Evolutionary conservation across 2,113 vertebrate genomes (phyloP), one percentile per base, ranked within the genome.

Genomic region (Scatophagus argus): DNA sequence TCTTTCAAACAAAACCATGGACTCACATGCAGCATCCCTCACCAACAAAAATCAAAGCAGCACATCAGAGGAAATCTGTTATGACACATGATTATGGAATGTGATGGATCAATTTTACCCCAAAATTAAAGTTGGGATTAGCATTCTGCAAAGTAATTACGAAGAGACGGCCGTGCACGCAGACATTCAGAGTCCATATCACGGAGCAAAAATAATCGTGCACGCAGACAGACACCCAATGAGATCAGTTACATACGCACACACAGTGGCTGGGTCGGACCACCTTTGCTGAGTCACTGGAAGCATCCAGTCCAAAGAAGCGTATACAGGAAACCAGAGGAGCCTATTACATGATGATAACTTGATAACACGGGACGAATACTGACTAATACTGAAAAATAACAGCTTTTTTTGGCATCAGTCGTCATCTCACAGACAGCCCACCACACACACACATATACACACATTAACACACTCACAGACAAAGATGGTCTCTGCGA

Each of bases 271-370:
- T 70, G 62, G 63, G 71, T 80, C 60, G 1, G 78, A 77, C 32
- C 58, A 74, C 63, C 74, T 85, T 46, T 75, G 88, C 82, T 88
- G 88, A 90, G 86, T 88, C 86, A 88, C 86, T 81, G 79, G 62
- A 83, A 82, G 43, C 31, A 84, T 54, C 27, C 21, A 52, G 65
- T 47, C 74, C 52, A 39, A n/a, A 62, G 32, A 76, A 71, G 60
- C 71, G 49, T 25, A 6, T 19, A 62, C 29, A 65, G 51, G 29
- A 75, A 80, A 83, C 68, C 46, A 31, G 62, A 78, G 59, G 81
- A 67, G 64, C 27, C 68, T 54, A 31, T 81, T 73, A 82, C 32
- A 74, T 44, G 69, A 25, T 32, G 36, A 77, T 58, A 73, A 66
- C 52, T 76, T 59, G 74, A 59, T 71, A 83, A 59, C 47, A 51